Conservation (phyloP, 2,888 invertebrate species). For the Apamea crenata region DNA sequence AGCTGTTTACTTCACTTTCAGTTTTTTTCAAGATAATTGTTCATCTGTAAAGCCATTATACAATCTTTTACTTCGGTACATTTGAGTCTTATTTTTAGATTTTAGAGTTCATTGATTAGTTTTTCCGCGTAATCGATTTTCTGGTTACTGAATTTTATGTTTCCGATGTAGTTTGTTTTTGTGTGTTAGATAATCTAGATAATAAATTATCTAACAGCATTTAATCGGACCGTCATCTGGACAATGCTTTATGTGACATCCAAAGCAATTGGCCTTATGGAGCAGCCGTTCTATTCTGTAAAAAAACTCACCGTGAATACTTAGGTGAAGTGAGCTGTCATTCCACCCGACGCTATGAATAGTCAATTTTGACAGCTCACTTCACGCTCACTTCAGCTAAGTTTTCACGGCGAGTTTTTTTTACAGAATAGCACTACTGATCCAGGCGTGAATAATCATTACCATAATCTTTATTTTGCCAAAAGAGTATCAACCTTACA, state of each 20-base stretch:
- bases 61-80: slow-evolving; percentile 44
- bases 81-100: slow-evolving; percentile 26
- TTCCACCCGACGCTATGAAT: background rate
- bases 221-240: background rate
- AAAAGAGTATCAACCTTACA: background rate
- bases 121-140: slow-evolving; percentile 51
- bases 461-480: background rate
- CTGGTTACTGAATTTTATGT: slow-evolving; percentile 24
- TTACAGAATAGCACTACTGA: background rate
- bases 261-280: background rate
- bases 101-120: slow-evolving; percentile 39
- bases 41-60: slow-evolving; percentile 51
- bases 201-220: slow-evolving; percentile 9
- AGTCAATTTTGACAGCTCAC: background rate
- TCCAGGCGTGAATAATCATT: background rate
- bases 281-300: background rate
- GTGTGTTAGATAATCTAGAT: slow-evolving; percentile 49
- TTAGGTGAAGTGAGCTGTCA: background rate
- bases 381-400: background rate
- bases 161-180: slow-evolving; percentile 34
- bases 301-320: background rate
- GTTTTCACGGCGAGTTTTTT: background rate
- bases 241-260: background rate
- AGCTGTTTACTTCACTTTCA: slow-evolving; percentile 50
- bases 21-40: slow-evolving; percentile 39